Conservation (phyloP, 2,113 vertebrate genomes). For the Leiothrix lutea region DNA sequence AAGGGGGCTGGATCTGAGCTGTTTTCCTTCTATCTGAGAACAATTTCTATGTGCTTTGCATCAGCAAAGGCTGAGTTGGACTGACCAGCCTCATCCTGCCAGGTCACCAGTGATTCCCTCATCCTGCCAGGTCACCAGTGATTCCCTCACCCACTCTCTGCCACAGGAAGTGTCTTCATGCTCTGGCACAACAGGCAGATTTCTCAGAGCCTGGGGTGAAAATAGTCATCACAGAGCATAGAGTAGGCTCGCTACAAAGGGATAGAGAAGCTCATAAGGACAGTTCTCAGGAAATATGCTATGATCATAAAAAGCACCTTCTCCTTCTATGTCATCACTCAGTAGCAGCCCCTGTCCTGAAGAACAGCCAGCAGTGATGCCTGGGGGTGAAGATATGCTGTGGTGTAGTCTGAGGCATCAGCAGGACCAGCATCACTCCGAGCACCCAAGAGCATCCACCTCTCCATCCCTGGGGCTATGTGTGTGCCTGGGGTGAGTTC, state of each 20-base stretch:
- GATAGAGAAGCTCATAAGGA: background rate
- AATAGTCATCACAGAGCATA: background rate
- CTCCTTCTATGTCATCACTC: background rate
- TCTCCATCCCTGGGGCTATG: background rate
- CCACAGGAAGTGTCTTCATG: background rate
- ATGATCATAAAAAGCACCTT: background rate
- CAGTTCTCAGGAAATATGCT: background rate
- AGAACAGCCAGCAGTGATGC: background rate
- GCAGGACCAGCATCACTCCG: background rate
- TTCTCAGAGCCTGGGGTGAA: background rate
- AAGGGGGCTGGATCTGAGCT: background rate
- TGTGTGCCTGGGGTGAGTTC: background rate
- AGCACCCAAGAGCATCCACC: background rate
- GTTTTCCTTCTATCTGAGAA: background rate
- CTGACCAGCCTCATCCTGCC: background rate
- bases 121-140: background rate
- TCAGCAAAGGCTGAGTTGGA: background rate
- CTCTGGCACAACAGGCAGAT: background rate
- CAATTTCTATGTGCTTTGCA: background rate
- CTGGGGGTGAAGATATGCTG: fast-evolving
- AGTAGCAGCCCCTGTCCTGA: background rate
- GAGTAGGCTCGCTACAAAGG: background rate
- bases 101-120: background rate
- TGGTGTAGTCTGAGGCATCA: background rate
- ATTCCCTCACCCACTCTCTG: background rate